A percentile compares a stretch with the other conserved stretches of the same genome.
Evolutionary conservation across 1,140 invertebrate species (phyloP).

Genomic region (Neodiprion pinetum): DNA sequence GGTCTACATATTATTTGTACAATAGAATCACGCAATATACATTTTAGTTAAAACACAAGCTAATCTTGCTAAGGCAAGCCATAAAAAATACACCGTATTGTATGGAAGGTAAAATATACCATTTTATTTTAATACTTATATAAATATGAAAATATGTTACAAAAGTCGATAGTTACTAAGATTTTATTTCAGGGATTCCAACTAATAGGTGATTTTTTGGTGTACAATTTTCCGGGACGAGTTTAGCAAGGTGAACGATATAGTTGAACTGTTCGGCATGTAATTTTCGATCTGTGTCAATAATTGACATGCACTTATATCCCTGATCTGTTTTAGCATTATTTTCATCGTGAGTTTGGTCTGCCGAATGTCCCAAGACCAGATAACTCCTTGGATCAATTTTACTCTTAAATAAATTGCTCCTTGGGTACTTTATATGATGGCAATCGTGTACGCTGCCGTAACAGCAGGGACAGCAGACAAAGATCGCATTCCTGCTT

Average conservation of each 20-base stretch:
- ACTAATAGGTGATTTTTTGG: constrained; percentile 94
- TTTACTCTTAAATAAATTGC: constrained; percentile 62
- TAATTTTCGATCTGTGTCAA: constrained; percentile 85
- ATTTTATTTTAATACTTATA: constrained; percentile 12
- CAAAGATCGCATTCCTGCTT: constrained; percentile 78
- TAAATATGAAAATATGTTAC: constrained; percentile 12
- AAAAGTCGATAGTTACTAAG: not conserved
- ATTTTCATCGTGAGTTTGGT: constrained; percentile 82
- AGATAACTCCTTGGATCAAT: constrained; percentile 73
- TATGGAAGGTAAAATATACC: constrained; percentile 11
- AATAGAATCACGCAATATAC: too few relatives aligned
- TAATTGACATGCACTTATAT: constrained; percentile 82
- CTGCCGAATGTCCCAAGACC: constrained; percentile 85
- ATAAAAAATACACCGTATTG: constrained; percentile 6
- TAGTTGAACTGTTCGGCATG: constrained; percentile 80
- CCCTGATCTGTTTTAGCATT: constrained; percentile 77
- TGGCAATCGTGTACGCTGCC: constrained; percentile 81
- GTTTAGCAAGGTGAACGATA: constrained; percentile 74
- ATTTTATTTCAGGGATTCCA: constrained; percentile 64
- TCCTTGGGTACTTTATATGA: constrained; percentile 77
- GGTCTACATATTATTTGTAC: not conserved
- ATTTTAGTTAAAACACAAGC: too few relatives aligned
- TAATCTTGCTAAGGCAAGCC: too few relatives aligned
- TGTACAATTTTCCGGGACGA: constrained; percentile 82
- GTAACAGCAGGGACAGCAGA: constrained; percentile 95